Base-by-base conservation (phyloP, 2,797 vertebrate genomes). In the Discoglossus pictus region DNA sequence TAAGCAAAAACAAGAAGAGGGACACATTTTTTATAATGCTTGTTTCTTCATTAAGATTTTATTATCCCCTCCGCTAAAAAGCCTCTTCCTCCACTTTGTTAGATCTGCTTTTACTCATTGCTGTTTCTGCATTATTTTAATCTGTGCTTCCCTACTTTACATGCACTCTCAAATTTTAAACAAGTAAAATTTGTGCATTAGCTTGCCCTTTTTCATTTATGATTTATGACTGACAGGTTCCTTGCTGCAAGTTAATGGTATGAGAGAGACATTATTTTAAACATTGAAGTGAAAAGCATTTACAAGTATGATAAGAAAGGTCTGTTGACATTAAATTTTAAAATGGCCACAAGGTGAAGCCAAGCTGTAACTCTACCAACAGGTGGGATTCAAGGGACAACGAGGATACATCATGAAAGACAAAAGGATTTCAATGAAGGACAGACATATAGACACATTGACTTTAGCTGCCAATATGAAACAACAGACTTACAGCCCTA, bases 211-310 rank as follows among this genome's bases (percentile, higher is more conserved):
- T 73, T 86, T 90, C 93, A 97, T 98, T 80, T 82, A 99, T 95
- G 87, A 97, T 99, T 96, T 90, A 99, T 98, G 87, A 91, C 89
- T 75, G 85, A 92, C 74, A 89, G 89, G 84, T 92, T 90, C 83
- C 81, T 90, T 64, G 79, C 86, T 82, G 89, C 89, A 89, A 89
- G 91, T 89, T 96, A 94, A 95, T 94, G 92, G 91, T 90, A 93
- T 89, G 90, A 92, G 88, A 92, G 88, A 96, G 92, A 96, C 90
- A 94, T 94, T 92, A 91, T 95, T 97, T 97, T 94, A 96, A 98
- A 98, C 94, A 95, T 96, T 96, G 94, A 98, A 95, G 92, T 93
- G 91, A 92, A 97, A 95, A 94, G 90, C 93, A 96, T 95, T 96
- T 95, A 93, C 93, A 94, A 92, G 90, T 94, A 91, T 92, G 92